phyloP scores from a whole-genome alignment of 2,113 vertebrate genomes.

The Brachyistius frenatus region DNA sequence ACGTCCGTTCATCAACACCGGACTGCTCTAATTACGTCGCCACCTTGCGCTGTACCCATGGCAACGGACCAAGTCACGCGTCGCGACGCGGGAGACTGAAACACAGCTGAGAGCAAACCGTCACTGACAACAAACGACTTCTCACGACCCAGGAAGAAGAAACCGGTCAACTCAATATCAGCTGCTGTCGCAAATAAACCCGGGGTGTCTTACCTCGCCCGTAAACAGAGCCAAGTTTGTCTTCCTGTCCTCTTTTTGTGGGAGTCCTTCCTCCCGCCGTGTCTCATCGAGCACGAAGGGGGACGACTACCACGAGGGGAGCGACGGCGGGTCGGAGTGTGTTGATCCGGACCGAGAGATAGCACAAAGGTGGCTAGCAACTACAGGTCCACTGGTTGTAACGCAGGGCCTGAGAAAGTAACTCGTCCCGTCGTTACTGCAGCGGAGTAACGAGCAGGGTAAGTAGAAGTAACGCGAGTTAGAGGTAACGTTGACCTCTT shows the following conservation, averaged over 20 bases:
- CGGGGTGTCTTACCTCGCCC: not conserved
- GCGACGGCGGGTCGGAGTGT: constrained; percentile 19
- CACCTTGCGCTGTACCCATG: constrained; percentile 38
- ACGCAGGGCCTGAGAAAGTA: not conserved
- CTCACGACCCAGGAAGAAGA: too few relatives aligned
- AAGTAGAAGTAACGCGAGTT: too few relatives aligned
- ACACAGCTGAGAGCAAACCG: not conserved
- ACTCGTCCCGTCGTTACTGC: too few relatives aligned
- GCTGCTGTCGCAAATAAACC: not conserved
- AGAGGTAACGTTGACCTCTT: too few relatives aligned
- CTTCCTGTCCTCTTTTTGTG: not conserved
- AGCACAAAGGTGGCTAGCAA: too few relatives aligned
- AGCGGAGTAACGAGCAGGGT: not conserved
- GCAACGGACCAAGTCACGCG: constrained; percentile 35
- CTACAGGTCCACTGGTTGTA: not conserved
- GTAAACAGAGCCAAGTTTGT: not conserved
- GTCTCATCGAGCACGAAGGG: constrained; percentile 3
- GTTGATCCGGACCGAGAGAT: not conserved
- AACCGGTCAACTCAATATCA: too few relatives aligned
- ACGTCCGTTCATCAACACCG: constrained; percentile 38
- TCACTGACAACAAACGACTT: not conserved
- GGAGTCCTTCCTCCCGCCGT: not conserved
- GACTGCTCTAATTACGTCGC: constrained; percentile 7
- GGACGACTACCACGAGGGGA: constrained; percentile 69
- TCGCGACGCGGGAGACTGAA: not conserved